Evolutionary conservation across 1,140 invertebrate genomes (phyloP).

Genomic region (Leptonema lineaticorne): DNA sequence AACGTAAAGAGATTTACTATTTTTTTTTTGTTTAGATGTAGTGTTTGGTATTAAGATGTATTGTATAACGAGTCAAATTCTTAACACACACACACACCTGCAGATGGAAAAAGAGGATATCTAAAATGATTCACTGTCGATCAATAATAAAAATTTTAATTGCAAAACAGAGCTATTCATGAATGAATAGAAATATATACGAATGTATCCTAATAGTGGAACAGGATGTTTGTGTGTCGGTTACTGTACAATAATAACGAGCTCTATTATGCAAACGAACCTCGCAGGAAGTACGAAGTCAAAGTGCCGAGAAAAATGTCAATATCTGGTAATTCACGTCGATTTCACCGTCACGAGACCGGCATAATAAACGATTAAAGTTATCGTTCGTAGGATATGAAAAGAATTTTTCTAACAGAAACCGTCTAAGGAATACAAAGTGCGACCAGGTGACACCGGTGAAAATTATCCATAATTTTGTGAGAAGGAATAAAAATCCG

Average conservation of each 20-base stretch:
- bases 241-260: no score
- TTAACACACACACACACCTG: background rate
- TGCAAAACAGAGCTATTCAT: no score
- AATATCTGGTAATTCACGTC: background rate
- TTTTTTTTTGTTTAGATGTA: no score
- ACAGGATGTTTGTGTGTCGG: no score
- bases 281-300: no score
- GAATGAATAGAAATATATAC: no score
- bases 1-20: background rate
- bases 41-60: constrained; percentile 1
- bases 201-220: no score
- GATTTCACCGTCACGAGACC: background rate
- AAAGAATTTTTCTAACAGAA: constrained; percentile 19
- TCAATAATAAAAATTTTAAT: background rate
- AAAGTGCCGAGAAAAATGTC: constrained; percentile 16
- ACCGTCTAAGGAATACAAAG: constrained; percentile 18
- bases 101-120: background rate
- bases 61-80: background rate
- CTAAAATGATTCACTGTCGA: no score
- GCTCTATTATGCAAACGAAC: no score
- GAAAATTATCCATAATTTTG: no score
- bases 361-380: constrained; percentile 16
- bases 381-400: background rate
- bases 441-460: background rate
- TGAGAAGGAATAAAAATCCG: no score